Evolutionary conservation across 2,888 invertebrate genomes (phyloP), one percentile per base, ranked within the genome.

Genomic region (Sphaerophoria taeniata): DNA sequence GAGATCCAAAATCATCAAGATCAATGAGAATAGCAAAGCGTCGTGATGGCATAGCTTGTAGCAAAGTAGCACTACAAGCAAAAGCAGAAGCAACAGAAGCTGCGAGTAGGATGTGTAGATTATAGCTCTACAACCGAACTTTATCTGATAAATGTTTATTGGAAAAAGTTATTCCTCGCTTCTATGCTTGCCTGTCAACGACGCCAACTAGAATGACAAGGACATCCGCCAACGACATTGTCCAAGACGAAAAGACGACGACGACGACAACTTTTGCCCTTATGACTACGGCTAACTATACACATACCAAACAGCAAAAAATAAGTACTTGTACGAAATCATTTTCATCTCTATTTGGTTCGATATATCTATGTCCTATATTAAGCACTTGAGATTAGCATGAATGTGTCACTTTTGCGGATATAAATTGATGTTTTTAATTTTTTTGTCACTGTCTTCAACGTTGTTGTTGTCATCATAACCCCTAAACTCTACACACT

Each of bases 71-170:
- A 24, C 24, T 1, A 2, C 24, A 24, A 2, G 24, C 24, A 24
- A 24, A 24, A 24, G 24, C 2, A 24, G 24, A 24, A 24, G 24
- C 24, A 24, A 2, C 24, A 24, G n/a, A n/a, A n/a, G n/a, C n/a
- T n/a, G n/a, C n/a, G n/a, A n/a, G n/a, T n/a, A n/a, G n/a, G n/a
- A n/a, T n/a, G n/a, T n/a, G n/a, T n/a, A n/a, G n/a, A n/a, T n/a
- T n/a, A n/a, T n/a, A n/a, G n/a, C n/a, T 81, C 58, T 67, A 65
- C 76, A 58, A 67, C 47, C 69, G 61, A 82, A 82, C 77, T 82
- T 82, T 82, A 69, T 78, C 77, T 72, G n/a, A n/a, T n/a, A n/a
- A n/a, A 24, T 24, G 24, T 24, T 24, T 24, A 24, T 24, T 24
- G 24, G 24, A 24, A 24, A 24, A 24, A 24, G 24, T 24, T 24